Base-by-base conservation (phyloP, 2,113 vertebrate genomes). In the Nothobranchius kuhntae region DNA sequence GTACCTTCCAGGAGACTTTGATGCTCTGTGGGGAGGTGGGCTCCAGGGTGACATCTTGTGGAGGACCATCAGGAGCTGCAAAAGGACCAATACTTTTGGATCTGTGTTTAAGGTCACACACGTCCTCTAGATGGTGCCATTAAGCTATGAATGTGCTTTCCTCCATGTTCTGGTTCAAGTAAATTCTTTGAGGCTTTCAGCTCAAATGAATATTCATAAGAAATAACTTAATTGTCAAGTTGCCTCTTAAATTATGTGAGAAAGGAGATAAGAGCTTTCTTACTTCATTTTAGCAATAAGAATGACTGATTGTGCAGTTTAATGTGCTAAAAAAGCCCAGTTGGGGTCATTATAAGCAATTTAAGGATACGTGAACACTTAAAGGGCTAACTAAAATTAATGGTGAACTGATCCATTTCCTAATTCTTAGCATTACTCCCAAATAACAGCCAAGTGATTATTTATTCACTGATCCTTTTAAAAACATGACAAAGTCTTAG, bases 1-100 rank as follows among this genome's bases (percentile, higher is more conserved):
- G 44, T 93, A 99, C 98, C 96, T 98, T 99, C 98, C 98, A 99
- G 73, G 96, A 96, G 71, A 99, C 96, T 89, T 95, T 94, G 93
- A 99, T 98, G 91, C 95, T 96, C 86, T 99, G 98, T 26, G 98
- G 98, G 11, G 97, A 98, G n/a, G 96, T 93, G 17, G 98, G 94
- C 76, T 99, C 96, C 66, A 99, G 94, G 42, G 93, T 92, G 24
- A 99, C 98, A 64, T 99, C 97, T 87, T 97, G 96, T 61, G 98
- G 98, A 30, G 97, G 95, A 3, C 98, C 98, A 8, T 99, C 98
- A 53, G 98, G 98, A 82, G 97, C 98, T 99, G 26, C 30, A 30
- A 45, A 84, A 70, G 77, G 36, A 91, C 45, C 75, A 64, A 64
- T 6, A 84, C 58, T 57, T 53, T 4, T 21, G 21, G 21, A 21